Conservation (phyloP, 2,888 invertebrate species). For the Argyresthia albistria region DNA sequence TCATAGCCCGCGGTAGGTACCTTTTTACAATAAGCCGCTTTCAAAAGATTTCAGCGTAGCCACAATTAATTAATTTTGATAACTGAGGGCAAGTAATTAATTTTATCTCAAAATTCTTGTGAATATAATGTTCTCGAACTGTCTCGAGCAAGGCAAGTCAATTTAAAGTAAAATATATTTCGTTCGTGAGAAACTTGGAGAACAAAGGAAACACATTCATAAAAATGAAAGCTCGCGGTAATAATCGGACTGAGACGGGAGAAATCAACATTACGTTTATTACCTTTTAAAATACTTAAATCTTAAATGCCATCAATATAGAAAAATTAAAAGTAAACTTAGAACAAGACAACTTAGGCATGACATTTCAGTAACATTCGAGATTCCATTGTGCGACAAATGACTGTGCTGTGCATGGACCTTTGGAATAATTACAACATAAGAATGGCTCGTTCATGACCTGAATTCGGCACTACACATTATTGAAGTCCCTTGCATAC, state of each 20-base stretch:
- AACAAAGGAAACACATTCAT: too few relatives aligned
- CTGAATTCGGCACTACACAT: constrained; percentile 47
- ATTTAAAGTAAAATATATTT: too few relatives aligned
- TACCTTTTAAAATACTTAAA: too few relatives aligned
- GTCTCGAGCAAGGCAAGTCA: too few relatives aligned
- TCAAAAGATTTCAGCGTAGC: constrained; percentile 3
- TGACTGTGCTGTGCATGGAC: neutral
- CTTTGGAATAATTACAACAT: constrained; percentile 36
- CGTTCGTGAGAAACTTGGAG: too few relatives aligned
- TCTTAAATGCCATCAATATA: too few relatives aligned
- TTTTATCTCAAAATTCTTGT: neutral
- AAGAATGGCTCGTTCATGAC: constrained; percentile 48
- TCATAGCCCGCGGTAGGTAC: constrained; percentile 6
- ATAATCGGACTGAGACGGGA: neutral
- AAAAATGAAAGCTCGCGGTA: neutral
- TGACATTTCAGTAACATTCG: too few relatives aligned
- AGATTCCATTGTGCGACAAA: too few relatives aligned
- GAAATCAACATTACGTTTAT: too few relatives aligned
- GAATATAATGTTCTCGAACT: neutral
- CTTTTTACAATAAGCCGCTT: constrained; percentile 7
- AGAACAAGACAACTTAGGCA: too few relatives aligned
- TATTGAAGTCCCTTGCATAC: constrained; percentile 34
- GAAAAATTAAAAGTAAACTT: too few relatives aligned
- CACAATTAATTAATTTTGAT: neutral
- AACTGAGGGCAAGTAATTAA: neutral